Evolutionary conservation across 1,140 invertebrate genomes (phyloP).

Genomic region (Acyrthosiphon pisum): DNA sequence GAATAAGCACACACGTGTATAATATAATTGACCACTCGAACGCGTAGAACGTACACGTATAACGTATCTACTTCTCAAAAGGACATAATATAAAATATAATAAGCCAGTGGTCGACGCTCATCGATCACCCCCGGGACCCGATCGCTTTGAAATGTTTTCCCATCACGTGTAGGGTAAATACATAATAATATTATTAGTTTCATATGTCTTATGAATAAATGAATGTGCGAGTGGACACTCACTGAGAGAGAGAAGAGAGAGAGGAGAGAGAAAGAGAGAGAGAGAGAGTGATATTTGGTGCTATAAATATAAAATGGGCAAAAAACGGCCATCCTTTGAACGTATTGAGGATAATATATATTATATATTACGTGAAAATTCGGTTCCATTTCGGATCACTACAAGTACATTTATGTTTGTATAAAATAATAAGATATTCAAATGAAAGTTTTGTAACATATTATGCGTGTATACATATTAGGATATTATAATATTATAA

Average conservation of each 20-base stretch:
- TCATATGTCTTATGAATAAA: not conserved
- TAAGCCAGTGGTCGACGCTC: not conserved
- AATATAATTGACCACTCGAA: conserved; percentile 4
- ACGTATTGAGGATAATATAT: not conserved
- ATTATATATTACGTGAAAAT: not conserved
- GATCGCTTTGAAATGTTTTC: not conserved
- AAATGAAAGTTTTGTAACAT: not conserved
- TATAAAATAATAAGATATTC: not conserved
- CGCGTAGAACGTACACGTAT: not conserved
- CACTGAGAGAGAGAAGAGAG: not conserved
- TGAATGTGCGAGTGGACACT: no score
- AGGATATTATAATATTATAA: no score
- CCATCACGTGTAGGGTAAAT: not conserved
- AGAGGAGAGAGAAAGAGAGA: no score
- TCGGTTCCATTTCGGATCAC: not conserved
- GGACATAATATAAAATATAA: not conserved
- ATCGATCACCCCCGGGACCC: not conserved
- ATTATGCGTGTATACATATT: not conserved
- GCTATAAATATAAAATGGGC: not conserved
- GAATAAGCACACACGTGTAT: not conserved
- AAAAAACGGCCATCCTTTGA: not conserved
- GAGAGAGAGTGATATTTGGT: not conserved
- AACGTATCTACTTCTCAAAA: not conserved
- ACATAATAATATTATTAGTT: not conserved
- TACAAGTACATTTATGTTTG: not conserved